Evolutionary conservation across 2,797 vertebrate species (phyloP).

Genomic region (Momotus momota): DNA sequence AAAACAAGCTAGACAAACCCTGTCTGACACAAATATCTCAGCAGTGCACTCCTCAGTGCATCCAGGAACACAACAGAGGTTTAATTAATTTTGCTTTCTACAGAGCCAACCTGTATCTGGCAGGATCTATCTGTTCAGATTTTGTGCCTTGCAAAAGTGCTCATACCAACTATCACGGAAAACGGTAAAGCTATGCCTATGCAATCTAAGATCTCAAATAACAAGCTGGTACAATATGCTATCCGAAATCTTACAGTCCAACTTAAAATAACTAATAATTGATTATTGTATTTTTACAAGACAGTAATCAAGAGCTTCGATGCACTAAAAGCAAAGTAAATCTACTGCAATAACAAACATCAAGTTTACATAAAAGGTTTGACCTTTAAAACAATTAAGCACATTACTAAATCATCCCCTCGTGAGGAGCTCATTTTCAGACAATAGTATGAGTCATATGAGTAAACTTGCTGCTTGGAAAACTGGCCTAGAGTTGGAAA

Average conservation of each 20-base stretch:
- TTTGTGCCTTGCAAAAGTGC: neutral
- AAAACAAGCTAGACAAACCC: neutral
- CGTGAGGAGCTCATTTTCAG: slow-evolving; percentile 35
- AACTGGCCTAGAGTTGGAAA: neutral
- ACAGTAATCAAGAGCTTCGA: neutral
- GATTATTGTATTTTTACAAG: neutral
- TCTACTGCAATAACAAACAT: neutral
- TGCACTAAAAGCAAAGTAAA: neutral
- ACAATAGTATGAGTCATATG: slow-evolving; percentile 53
- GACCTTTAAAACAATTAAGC: slow-evolving; percentile 55
- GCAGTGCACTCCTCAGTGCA: neutral
- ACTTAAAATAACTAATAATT: neutral
- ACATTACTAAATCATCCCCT: slow-evolving; percentile 33
- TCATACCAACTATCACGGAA: neutral
- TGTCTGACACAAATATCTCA: neutral
- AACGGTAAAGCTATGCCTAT: neutral
- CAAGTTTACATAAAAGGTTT: slow-evolving; percentile 39
- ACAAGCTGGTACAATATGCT: neutral
- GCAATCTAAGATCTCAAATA: neutral
- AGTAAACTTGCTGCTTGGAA: slow-evolving; percentile 9
- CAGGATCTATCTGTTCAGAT: neutral
- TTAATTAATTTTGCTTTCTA: neutral
- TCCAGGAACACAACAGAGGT: neutral
- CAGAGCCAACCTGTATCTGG: neutral
- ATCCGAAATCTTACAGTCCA: neutral